Evolutionary conservation across 2,113 vertebrate genomes (phyloP), one percentile per base, ranked within the genome.

Genomic region (Austrofundulus limnaeus): DNA sequence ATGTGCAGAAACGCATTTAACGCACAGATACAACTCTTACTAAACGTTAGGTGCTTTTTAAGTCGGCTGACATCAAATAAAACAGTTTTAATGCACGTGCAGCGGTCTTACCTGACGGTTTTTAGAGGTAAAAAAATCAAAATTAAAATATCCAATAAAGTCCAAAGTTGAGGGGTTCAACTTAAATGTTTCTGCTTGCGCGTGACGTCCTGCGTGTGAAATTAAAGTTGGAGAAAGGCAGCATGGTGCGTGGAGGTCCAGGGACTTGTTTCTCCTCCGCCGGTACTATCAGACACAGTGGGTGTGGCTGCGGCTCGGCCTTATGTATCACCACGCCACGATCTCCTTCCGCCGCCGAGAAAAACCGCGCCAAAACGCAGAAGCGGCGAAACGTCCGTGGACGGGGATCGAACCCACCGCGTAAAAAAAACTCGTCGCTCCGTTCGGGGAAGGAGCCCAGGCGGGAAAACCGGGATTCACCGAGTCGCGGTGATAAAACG

Each of bases 301-400:
- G 92, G 92, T 93, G 92, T 91, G 92, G 90, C 77, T 24, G 48
- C 23, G 7, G 4, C 20, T 43, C 54, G n/a, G 31, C 69, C 58
- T 87, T 92, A 85, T 88, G 83, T 42, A 1, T 9, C 14, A 11
- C 19, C 0, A 2, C 12, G 17, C 75, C 5, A 0, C 15, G 0
- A 16, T 84, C 12, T 81, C 24, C 88, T 21, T 90, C 89, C 90
- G 74, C 91, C 0, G 0, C 1, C 0, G 0, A 0, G 5, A 28
- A 83, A 87, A 90, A 83, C 60, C 89, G 90, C 92, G 92, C 92
- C 90, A 93, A 93, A 93, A 91, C 13, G 1, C 1, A 0, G 2
- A 56, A 51, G 60, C 0, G 6, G 0, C 1, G 9, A 7, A 34
- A 2, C 0, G 0, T 0, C 3, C 1, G 0, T 2, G 0, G 0